phyloP scores from a whole-genome alignment of 2,797 vertebrate genomes.

The Mormyrus proboscirostris region DNA sequence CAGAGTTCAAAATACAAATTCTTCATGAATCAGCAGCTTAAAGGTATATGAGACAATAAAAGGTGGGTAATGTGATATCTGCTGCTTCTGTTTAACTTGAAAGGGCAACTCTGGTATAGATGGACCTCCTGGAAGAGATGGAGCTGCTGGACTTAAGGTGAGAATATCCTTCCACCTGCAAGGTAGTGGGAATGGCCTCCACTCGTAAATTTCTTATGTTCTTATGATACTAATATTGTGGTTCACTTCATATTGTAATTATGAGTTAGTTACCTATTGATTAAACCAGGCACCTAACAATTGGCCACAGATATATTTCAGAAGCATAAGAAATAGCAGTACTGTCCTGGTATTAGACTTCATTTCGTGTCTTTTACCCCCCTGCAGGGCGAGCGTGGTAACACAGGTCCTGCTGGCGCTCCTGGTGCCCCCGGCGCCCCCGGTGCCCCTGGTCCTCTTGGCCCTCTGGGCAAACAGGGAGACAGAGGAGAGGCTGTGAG shows the following conservation, averaged over 20 bases:
- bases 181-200: background rate
- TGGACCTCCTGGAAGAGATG: conserved; percentile 90
- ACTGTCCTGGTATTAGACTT: background rate
- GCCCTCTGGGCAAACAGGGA: conserved; percentile 93
- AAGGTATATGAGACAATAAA: background rate
- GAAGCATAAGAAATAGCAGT: background rate
- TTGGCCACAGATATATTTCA: background rate
- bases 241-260: background rate
- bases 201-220: too few species aligned
- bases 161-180: conserved; percentile 28
- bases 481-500: conserved; percentile 89
- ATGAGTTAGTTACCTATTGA: background rate
- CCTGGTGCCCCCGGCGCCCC: conserved; percentile 83
- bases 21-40: background rate
- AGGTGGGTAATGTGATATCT: background rate
- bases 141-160: conserved; percentile 82
- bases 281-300: background rate
- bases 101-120: conserved; percentile 86
- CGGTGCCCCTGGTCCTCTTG: conserved; percentile 78
- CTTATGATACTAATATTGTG: background rate
- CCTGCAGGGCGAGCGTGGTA: conserved; percentile 87
- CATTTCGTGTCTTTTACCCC: conserved; percentile 29
- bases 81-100: background rate
- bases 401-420: conserved; percentile 77
- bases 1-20: conserved; percentile 29